These are phyloP conservation scores for Troglohyphantes excavatus DNA, from an alignment of 2,888 invertebrate genomes.

Conservation along the genomic window DNA sequence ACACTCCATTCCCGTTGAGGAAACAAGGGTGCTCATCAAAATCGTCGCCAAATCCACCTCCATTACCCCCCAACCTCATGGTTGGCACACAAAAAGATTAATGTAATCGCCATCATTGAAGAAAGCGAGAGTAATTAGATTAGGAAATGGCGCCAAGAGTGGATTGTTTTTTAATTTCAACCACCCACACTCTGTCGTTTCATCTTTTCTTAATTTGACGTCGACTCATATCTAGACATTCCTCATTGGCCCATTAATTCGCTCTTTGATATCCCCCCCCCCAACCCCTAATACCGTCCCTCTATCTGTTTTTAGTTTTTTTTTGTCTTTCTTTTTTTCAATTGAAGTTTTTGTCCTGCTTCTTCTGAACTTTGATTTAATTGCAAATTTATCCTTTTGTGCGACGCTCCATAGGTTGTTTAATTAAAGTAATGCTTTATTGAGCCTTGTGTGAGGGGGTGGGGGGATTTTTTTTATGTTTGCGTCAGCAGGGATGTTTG, in stretches of 20 bases:
- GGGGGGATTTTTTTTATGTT: conserved; percentile 8
- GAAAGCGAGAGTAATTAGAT: conserved; percentile 66
- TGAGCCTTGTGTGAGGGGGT: conserved; percentile 8
- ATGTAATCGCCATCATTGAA: conserved; percentile 12
- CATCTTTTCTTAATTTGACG: conserved; percentile 68
- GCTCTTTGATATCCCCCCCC: conserved; percentile 27
- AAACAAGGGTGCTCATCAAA: background rate
- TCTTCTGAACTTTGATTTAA: conserved; percentile 65
- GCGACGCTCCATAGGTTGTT: conserved; percentile 45
- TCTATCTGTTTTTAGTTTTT: background rate
- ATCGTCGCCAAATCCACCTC: background rate
- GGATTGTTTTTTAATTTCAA: conserved; percentile 63
- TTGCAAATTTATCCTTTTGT: conserved; percentile 60
- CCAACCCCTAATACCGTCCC: background rate
- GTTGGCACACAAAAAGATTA: conserved; percentile 21
- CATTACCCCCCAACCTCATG: background rate
- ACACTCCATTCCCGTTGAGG: no score
- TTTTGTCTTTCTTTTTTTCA: background rate
- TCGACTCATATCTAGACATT: conserved; percentile 32
- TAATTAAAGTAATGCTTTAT: conserved; percentile 72
- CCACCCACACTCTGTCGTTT: conserved; percentile 8
- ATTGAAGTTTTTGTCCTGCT: conserved; percentile 6
- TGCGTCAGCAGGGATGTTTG: background rate
- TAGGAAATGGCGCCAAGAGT: conserved; percentile 47
- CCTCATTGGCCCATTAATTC: conserved; percentile 60